phyloP scores from a whole-genome alignment of 2,797 vertebrate species.

The Nyctalus aviator region DNA sequence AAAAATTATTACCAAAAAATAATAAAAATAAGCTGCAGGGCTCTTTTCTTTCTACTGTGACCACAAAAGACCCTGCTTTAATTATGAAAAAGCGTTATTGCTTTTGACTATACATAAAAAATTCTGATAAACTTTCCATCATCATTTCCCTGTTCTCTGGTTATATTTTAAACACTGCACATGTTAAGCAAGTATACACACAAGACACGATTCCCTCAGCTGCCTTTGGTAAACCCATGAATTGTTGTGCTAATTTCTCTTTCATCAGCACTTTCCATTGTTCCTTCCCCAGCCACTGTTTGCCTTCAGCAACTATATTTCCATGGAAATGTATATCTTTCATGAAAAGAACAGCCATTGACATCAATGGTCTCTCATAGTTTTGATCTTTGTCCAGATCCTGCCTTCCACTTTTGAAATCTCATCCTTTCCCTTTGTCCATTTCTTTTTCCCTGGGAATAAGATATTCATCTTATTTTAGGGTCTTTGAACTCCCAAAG shows the following conservation, averaged over 20 bases:
- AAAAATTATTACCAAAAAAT: too few relatives aligned
- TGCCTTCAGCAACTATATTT: conserved; percentile 33
- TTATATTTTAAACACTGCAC: not conserved
- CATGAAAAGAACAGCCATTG: not conserved
- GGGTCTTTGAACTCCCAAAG: not conserved
- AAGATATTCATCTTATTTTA: conserved; percentile 17
- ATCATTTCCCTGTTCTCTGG: not conserved
- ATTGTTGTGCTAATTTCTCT: not conserved
- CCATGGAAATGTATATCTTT: not conserved
- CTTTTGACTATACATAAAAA: not conserved
- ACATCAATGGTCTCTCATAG: not conserved
- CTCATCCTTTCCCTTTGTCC: not conserved
- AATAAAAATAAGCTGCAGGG: not conserved
- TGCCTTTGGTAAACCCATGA: not conserved
- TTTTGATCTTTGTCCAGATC: not conserved
- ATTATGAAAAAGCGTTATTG: conserved; percentile 36
- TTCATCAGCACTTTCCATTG: not conserved
- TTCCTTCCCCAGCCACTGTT: not conserved
- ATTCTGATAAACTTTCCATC: not conserved
- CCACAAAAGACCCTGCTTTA: not conserved
- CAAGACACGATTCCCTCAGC: not conserved
- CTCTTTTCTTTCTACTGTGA: conserved; percentile 8
- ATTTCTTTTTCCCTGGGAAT: not conserved
- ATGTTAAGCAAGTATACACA: not conserved
- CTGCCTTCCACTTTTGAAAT: conserved; percentile 42